phyloP scores from a whole-genome alignment of 1,140 invertebrate genomes.

The Reticulitermes speratus region DNA sequence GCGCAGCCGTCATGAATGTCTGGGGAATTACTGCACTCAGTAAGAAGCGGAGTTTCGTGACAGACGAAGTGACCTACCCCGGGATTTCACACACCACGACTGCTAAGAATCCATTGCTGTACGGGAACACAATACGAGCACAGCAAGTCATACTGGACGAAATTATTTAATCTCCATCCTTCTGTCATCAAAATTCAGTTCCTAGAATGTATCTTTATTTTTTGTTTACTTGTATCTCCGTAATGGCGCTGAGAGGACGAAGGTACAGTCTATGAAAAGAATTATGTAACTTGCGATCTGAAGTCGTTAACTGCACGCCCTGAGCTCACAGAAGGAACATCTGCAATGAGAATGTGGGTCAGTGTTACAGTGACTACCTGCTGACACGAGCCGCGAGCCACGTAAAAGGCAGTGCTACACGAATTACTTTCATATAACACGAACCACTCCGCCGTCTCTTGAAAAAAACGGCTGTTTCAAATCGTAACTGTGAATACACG shows the following conservation, averaged over 20 bases:
- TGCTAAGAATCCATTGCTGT: background rate
- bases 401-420: background rate
- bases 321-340: background rate
- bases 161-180: background rate
- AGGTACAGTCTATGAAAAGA: background rate
- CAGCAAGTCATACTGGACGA: background rate
- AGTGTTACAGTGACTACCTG: background rate
- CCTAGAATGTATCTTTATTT: too few species aligned
- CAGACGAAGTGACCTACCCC: background rate
- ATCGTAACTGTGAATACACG: too few species aligned
- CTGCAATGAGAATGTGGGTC: slow-evolving; percentile 4
- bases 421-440: background rate
- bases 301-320: background rate
- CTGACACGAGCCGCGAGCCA: background rate
- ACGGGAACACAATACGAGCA: background rate
- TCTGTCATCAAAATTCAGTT: background rate
- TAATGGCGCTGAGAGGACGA: background rate
- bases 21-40: slow-evolving; percentile 12
- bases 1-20: background rate
- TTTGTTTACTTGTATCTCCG: background rate
- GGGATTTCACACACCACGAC: background rate
- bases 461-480: background rate
- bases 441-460: background rate
- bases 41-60: background rate
- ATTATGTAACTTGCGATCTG: background rate